These are phyloP conservation scores for Thermophis baileyi DNA, from an alignment of 2,113 vertebrate species.

Conservation along the genomic window DNA sequence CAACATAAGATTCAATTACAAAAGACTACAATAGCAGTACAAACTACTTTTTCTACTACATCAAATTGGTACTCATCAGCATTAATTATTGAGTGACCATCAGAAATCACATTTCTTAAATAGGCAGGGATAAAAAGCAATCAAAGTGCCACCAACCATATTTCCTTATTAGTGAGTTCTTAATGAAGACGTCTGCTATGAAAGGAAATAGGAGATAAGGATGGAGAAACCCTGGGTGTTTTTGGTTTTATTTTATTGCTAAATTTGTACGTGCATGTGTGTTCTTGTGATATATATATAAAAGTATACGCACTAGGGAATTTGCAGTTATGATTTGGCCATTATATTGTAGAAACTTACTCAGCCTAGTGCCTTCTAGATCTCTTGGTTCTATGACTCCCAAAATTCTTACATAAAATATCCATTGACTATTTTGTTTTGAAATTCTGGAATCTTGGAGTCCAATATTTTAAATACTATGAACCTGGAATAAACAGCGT, in stretches of 20 bases:
- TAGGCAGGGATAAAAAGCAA: constrained; percentile 30
- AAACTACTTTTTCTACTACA: constrained; percentile 64
- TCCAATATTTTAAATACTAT: neutral
- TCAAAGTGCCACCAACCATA: neutral
- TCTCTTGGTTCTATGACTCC: neutral
- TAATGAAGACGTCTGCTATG: neutral
- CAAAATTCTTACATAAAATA: neutral
- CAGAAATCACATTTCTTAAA: constrained; percentile 45
- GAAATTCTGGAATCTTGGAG: neutral
- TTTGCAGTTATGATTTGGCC: neutral
- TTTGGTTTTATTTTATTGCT: neutral
- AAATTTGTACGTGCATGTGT: neutral
- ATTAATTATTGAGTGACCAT: constrained; percentile 67
- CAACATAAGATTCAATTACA: constrained; percentile 71
- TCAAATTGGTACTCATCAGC: constrained; percentile 65
- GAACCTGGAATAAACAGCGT: neutral
- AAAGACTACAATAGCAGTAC: constrained; percentile 68
- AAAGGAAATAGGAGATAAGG: neutral
- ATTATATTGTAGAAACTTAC: neutral
- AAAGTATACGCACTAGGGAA: neutral
- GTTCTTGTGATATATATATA: too few relatives aligned
- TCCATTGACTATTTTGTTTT: neutral
- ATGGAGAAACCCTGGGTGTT: neutral
- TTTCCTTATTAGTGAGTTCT: neutral
- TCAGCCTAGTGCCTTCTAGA: neutral